Conservation (phyloP, 1,140 invertebrate species). For the Eulimnadia texana region DNA sequence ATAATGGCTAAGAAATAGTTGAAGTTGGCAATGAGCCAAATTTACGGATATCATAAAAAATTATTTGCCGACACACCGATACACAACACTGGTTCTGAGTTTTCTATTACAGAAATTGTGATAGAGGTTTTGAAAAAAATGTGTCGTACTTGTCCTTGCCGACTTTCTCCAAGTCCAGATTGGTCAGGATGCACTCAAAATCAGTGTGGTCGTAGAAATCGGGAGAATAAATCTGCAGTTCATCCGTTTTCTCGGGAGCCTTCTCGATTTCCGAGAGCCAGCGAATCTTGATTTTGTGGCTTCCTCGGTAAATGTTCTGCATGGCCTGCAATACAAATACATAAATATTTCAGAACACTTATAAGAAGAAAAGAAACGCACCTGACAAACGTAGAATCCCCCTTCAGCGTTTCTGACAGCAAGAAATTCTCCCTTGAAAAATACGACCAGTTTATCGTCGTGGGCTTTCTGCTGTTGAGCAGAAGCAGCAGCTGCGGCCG, state of each 20-base stretch:
- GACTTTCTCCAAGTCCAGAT: conserved; percentile 56
- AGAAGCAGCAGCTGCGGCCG: conserved; percentile 26
- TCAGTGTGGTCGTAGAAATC: conserved; percentile 82
- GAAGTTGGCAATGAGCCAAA: too few relatives aligned
- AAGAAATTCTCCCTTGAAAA: conserved; percentile 75
- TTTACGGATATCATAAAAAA: too few relatives aligned
- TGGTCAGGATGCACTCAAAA: conserved; percentile 77
- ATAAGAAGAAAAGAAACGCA: background rate
- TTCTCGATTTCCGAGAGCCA: conserved; percentile 59
- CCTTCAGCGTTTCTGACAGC: conserved; percentile 76
- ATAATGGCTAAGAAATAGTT: too few relatives aligned
- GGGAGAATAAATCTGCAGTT: conserved; percentile 57
- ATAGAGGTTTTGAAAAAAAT: too few relatives aligned
- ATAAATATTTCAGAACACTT: background rate
- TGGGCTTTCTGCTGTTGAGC: conserved; percentile 36
- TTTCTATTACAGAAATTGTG: too few relatives aligned
- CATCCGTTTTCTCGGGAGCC: background rate
- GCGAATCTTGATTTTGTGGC: conserved; percentile 66
- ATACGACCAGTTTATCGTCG: conserved; percentile 69
- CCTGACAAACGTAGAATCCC: conserved; percentile 76
- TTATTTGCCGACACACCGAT: too few relatives aligned
- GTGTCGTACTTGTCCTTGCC: conserved; percentile 40
- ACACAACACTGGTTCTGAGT: too few relatives aligned
- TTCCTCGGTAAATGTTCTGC: conserved; percentile 77
- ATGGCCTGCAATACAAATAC: conserved; percentile 34